phyloP scores from a whole-genome alignment of 2,888 invertebrate genomes.

The Cryptophagus acutangulus region DNA sequence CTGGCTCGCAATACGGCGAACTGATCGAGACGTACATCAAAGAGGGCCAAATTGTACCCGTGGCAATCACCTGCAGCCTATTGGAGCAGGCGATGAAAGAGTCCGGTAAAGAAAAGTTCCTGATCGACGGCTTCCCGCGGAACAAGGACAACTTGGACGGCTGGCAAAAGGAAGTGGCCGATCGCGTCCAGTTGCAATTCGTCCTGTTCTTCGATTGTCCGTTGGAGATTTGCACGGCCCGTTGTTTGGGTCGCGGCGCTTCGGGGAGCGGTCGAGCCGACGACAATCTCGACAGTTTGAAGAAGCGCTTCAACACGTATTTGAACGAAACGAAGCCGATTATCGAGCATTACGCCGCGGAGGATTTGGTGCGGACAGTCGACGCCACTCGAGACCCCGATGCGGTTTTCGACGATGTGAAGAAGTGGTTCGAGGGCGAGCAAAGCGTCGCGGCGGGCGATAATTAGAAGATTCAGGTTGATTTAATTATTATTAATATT shows the following conservation, averaged over 20 bases:
- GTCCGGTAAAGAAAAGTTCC: slow-evolving; percentile 67
- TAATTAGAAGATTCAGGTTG: too few species aligned
- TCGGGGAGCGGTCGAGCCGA: slow-evolving; percentile 89
- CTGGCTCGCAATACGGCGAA: slow-evolving; percentile 82
- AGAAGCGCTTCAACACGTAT: slow-evolving; percentile 84
- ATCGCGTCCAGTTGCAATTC: slow-evolving; percentile 77
- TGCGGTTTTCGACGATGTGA: slow-evolving; percentile 53
- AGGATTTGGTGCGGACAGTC: slow-evolving; percentile 68
- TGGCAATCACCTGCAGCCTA: slow-evolving; percentile 95
- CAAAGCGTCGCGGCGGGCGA: slow-evolving; percentile 13
- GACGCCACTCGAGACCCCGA: slow-evolving; percentile 65
- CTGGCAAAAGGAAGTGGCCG: slow-evolving; percentile 81
- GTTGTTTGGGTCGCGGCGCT: slow-evolving; percentile 83
- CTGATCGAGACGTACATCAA: slow-evolving; percentile 89
- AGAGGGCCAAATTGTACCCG: slow-evolving; percentile 84
- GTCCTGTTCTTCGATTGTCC: slow-evolving; percentile 91
- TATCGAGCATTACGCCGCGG: slow-evolving; percentile 70
- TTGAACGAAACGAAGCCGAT: slow-evolving; percentile 85
- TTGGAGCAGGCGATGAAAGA: slow-evolving; percentile 74
- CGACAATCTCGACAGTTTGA: slow-evolving; percentile 85
- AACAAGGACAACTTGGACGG: slow-evolving; percentile 95
- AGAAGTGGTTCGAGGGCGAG: slow-evolving; percentile 24
- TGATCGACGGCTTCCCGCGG: slow-evolving; percentile 97
- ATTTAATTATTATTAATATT: too few species aligned
- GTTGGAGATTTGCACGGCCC: slow-evolving; percentile 64